Evolutionary conservation across 2,113 vertebrate genomes (phyloP).

Genomic region (Sturnus vulgaris): DNA sequence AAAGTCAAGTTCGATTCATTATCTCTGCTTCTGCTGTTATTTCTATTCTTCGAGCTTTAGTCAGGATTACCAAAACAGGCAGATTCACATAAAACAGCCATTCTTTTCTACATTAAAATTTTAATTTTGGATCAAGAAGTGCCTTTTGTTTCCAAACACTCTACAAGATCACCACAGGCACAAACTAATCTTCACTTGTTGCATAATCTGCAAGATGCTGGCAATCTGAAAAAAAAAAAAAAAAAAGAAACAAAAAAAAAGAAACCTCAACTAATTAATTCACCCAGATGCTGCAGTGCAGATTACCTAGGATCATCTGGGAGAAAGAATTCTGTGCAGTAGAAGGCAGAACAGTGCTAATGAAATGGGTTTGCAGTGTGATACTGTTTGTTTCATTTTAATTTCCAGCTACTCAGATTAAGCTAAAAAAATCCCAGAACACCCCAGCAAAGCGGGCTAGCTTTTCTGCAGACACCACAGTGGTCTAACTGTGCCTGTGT

Average conservation of each 20-base stretch:
- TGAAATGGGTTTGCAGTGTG: background rate
- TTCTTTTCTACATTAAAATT: slow-evolving; percentile 19
- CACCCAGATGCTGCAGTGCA: slow-evolving; percentile 53
- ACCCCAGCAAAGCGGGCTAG: fast-evolving
- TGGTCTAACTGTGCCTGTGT: background rate
- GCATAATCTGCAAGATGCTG: slow-evolving; percentile 59
- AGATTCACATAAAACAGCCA: background rate
- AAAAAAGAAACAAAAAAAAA: background rate
- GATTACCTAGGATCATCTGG: slow-evolving; percentile 56
- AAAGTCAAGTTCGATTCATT: fast-evolving
- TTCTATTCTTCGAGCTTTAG: background rate
- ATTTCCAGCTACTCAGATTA: background rate
- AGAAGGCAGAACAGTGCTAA: slow-evolving; percentile 12
- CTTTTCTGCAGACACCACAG: background rate
- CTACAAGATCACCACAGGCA: slow-evolving; percentile 42
- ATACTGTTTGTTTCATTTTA: background rate
- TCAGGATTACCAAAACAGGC: background rate
- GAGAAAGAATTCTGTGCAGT: slow-evolving; percentile 19
- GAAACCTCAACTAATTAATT: slow-evolving; percentile 45
- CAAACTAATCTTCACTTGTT: slow-evolving; percentile 54
- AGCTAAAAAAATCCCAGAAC: background rate
- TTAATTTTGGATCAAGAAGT: slow-evolving; percentile 17
- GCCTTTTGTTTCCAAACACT: slow-evolving; percentile 25
- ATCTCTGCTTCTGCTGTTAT: background rate
- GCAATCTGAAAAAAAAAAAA: background rate